phyloP scores from a whole-genome alignment of 2,888 invertebrate species.

The Aquatica leii region DNA sequence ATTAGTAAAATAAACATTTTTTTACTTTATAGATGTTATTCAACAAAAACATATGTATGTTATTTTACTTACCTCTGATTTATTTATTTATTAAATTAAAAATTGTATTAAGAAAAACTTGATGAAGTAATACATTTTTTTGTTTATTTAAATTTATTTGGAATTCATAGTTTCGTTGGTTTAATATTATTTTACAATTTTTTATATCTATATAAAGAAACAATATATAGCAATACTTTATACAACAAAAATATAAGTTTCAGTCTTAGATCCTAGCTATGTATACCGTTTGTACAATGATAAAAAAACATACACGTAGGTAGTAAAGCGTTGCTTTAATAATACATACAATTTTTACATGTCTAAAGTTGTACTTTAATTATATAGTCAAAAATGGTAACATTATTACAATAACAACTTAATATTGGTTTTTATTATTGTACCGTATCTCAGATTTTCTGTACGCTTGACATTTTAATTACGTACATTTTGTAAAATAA shows the following conservation, averaged over 20 bases:
- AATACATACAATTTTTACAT: slow-evolving; percentile 2
- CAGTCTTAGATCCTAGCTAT: slow-evolving; percentile 36
- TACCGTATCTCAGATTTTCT: slow-evolving; percentile 20
- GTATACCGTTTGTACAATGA: slow-evolving; percentile 26
- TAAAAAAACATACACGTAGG: slow-evolving; percentile 16
- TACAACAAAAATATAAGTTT: slow-evolving; percentile 35
- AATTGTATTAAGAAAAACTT: not conserved
- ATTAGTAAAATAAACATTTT: not conserved
- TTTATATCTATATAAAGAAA: not conserved
- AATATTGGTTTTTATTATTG: slow-evolving; percentile 23
- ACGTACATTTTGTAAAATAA: not conserved
- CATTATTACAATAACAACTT: slow-evolving; percentile 18
- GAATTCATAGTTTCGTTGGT: too few species aligned
- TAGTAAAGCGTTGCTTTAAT: slow-evolving; percentile 18
- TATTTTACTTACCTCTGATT: slow-evolving; percentile 1
- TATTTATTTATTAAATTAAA: not conserved
- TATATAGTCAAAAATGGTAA: slow-evolving; percentile 5
- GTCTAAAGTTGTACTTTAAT: slow-evolving; percentile 11
- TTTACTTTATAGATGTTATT: not conserved
- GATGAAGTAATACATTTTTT: too few species aligned
- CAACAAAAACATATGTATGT: not conserved
- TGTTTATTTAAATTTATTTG: too few species aligned
- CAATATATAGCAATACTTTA: slow-evolving; percentile 11
- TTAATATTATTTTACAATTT: too few species aligned
- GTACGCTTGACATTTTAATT: not conserved